Percentiles rank a stretch among this genome's conserved stretches.
phyloP scores from a whole-genome alignment of 1,140 invertebrate species.

The Trachelipus rathkii region DNA sequence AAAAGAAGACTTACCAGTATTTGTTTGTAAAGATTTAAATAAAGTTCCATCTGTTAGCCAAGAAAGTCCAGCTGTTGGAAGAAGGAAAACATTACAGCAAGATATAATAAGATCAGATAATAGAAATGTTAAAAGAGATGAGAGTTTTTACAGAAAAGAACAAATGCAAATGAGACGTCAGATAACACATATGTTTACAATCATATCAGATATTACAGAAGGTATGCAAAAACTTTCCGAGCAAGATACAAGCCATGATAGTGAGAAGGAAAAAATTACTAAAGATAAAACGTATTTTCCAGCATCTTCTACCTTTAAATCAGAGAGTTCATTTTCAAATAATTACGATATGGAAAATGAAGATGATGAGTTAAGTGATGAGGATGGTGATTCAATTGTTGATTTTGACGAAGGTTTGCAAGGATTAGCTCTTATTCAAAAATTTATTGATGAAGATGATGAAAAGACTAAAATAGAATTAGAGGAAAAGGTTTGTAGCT shows the following conservation, averaged over 20 bases:
- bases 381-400: not conserved
- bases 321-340: no score
- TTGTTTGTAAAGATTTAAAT: not conserved
- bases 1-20: not conserved
- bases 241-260: not conserved
- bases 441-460: constrained; percentile 4
- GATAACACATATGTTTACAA: not conserved
- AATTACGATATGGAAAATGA: not conserved
- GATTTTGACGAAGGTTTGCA: no score
- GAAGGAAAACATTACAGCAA: not conserved
- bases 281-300: not conserved
- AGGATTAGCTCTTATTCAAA: not conserved
- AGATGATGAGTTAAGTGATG: not conserved
- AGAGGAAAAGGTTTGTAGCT: not conserved
- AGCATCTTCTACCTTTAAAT: no score
- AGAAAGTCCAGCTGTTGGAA: not conserved
- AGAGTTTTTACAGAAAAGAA: not conserved
- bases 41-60: not conserved
- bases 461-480: not conserved
- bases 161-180: not conserved
- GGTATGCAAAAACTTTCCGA: not conserved
- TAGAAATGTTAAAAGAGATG: not conserved
- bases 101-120: not conserved
- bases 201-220: not conserved
- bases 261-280: not conserved